Base-by-base conservation (phyloP, 2,113 vertebrate species). In the Parus major region DNA sequence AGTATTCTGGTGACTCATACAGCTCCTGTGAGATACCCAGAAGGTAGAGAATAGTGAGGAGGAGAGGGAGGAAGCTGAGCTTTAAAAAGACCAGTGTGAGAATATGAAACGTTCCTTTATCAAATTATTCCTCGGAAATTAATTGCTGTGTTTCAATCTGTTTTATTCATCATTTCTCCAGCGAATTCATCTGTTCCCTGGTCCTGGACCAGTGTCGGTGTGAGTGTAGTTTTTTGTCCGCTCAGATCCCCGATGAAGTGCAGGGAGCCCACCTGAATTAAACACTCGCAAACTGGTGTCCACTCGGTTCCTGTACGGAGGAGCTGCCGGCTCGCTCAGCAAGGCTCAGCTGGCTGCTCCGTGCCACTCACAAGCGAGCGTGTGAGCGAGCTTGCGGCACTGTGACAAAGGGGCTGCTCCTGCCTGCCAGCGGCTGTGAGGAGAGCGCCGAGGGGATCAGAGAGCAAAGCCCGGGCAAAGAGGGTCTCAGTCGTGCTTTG, bases 1-100 rank as follows among this genome's bases (percentile, higher is more conserved):
- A 77, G 75, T 52, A 49, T 92, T 88, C 86, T 93, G 55, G 69
- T 84, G 95, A 90, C 86, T 96, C 92, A 90, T 33, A 56, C 64
- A 84, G 76, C 76, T 95, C 28, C 89, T 68, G 28, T 75, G 35
- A n/a, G 55, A 70, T 47, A 84, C 56, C 79, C 55, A 56, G 78
- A 94, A 96, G 76, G 76, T 83, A 93, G 66, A 72, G 52, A 87
- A 57, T 27, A 82, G 42, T 59, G n/a, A 90, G 49, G 82, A 87
- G 70, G 42, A 90, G 85, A 94, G 18, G 79, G 76, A 94, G 68
- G 79, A 83, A 92, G 47, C 56, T 78, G 50, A 95, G 76, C 44
- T 92, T 88, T 47, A 46, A 81, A 75, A 78, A 59, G 7, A 66
- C 11, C 27, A 57, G 13, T 16, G 46, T 61, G 25, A 90, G 61